Conservation (phyloP, 2,888 invertebrate species). For the Machimus atricapillus region DNA sequence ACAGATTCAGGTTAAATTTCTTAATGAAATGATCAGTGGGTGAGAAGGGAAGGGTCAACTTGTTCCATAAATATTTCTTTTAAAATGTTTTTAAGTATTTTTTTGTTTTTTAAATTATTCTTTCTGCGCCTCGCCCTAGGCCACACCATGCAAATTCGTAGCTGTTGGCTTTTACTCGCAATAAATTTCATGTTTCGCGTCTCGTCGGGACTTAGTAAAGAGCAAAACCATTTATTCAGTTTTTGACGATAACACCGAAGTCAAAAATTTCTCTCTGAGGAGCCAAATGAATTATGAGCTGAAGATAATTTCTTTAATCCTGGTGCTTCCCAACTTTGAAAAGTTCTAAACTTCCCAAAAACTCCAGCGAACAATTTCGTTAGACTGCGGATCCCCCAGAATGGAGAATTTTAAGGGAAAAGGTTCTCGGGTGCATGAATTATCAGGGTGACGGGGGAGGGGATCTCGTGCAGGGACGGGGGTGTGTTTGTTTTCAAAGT, state of each 20-base stretch:
- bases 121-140: background rate
- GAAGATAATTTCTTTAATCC: constrained; percentile 29
- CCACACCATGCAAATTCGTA: background rate
- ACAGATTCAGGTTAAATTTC: background rate
- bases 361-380: background rate
- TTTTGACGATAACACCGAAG: background rate
- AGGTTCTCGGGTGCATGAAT: background rate
- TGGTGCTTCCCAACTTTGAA: background rate
- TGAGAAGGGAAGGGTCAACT: background rate
- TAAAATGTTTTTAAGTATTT: background rate
- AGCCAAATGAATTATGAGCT: constrained; percentile 22
- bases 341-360: constrained; percentile 7
- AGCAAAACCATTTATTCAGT: background rate
- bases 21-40: background rate
- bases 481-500: background rate
- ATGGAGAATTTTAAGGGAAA: background rate
- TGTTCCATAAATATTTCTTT: background rate
- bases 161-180: background rate
- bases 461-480: background rate
- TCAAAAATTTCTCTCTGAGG: background rate
- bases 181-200: background rate
- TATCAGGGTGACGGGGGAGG: background rate
- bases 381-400: background rate
- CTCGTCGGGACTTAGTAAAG: background rate
- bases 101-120: background rate